Percentiles rank a stretch among this genome's conserved stretches.
Conservation (phyloP, 2,888 invertebrate species). For the Adelphocoris suturalis region DNA sequence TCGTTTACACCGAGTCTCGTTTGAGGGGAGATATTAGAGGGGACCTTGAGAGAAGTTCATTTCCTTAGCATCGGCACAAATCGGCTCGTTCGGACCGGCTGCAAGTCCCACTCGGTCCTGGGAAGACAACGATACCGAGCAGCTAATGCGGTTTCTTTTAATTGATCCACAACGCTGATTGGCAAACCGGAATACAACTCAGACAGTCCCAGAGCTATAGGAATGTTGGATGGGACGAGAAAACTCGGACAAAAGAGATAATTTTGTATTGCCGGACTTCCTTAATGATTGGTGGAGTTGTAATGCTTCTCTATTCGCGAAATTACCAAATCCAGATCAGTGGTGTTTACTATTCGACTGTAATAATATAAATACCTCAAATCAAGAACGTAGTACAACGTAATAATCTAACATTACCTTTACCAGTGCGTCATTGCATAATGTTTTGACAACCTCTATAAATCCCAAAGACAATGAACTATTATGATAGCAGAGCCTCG, state of each 20-base stretch:
- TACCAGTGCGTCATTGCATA: too few relatives aligned
- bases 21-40: constrained; percentile 2
- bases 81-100: not conserved
- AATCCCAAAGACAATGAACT: too few relatives aligned
- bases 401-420: too few relatives aligned
- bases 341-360: not conserved
- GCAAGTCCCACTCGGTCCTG: not conserved
- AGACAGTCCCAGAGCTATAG: not conserved
- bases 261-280: constrained; percentile 2
- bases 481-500: too few relatives aligned
- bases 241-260: not conserved
- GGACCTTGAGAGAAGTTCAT: not conserved
- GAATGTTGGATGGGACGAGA: constrained; percentile 1
- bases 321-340: not conserved
- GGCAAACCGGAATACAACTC: constrained; percentile 14
- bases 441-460: too few relatives aligned
- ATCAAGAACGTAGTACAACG: too few relatives aligned
- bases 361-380: too few relatives aligned
- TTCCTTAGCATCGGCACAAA: constrained; percentile 27
- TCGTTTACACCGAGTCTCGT: constrained; percentile 22
- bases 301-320: not conserved
- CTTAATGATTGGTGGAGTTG: not conserved
- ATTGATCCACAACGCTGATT: constrained; percentile 18
- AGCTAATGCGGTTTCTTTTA: not conserved
- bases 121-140: not conserved